Percentiles rank a stretch among this genome's conserved stretches.
These are phyloP conservation scores for Nymphicus hollandicus DNA, from an alignment of 2,113 vertebrate genomes.

Conservation along the genomic window DNA sequence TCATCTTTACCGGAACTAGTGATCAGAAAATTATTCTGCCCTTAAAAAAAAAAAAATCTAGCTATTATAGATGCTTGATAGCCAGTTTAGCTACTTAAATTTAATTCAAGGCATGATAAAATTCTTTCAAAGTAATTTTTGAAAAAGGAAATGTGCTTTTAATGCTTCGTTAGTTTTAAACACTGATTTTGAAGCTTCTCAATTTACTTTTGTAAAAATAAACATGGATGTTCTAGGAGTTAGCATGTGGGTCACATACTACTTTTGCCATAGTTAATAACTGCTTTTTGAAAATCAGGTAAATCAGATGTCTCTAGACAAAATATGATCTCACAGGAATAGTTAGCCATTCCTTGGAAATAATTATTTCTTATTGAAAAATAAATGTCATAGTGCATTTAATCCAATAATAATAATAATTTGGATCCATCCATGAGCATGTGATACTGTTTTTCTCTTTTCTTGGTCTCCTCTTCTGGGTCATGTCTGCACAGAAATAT, in stretches of 20 bases:
- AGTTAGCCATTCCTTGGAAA: background rate
- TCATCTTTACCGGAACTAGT: background rate
- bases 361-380: background rate
- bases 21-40: background rate
- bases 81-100: background rate
- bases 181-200: background rate
- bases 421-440: background rate
- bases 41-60: background rate
- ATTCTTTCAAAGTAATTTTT: background rate
- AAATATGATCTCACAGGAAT: background rate
- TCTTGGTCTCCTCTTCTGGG: background rate
- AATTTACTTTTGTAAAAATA: background rate
- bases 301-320: background rate
- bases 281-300: background rate
- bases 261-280: background rate
- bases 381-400: background rate
- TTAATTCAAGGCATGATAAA: background rate
- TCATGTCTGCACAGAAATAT: background rate
- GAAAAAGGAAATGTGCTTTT: background rate
- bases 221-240: background rate
- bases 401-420: background rate
- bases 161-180: background rate
- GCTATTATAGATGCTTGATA: background rate
- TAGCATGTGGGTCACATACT: background rate
- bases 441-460: background rate